Evolutionary conservation across 2,888 invertebrate species (phyloP), one percentile per base, ranked within the genome.

Genomic region (Aporophyla nigra): DNA sequence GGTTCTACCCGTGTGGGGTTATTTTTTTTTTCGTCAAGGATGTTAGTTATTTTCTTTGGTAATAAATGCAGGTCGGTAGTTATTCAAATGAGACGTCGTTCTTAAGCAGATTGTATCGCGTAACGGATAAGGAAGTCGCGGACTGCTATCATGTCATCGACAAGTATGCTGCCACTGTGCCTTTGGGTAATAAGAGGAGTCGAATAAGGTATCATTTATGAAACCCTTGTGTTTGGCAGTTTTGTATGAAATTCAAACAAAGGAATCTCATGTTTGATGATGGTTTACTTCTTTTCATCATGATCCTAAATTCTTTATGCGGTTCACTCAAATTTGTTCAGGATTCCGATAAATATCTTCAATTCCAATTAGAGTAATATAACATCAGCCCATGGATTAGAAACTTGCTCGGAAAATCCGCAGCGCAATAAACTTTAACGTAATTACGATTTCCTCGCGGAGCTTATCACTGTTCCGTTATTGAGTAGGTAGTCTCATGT

Each of bases 1-100:
- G 77, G 79, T 86, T 82, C 74, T 78, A 81, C 80, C 76, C 80
- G 80, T 78, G 81, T 74, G 74, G 84, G 89, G 87, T 80, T 83
- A 81, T 71, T 82, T 83, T 87, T 89, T 89, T 83, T 91, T 91
- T 88, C 87, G 90, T 89, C 86, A 93, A 92, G 92, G 91, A 93
- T 93, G 91, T 91, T 88, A 84, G 91, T 92, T 89, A 90, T 92
- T 92, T 90, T 86, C 87, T 89, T 86, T 87, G 88, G 90, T 91
- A 91, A 92, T 91, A 88, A 92, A 93, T 92, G 90, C 91, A 91
- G 89, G 91, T 92, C 89, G 92, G 90, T 90, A 91, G 91, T 93
- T 95, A 96, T 96, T 95, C 92, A 95, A 96, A 95, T 96, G 92
- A 94, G 94, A 93, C 93, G 92, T 91, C 92, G 92, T 91, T 80